phyloP scores from a whole-genome alignment of 2,797 vertebrate species.

The Hirundo rustica region DNA sequence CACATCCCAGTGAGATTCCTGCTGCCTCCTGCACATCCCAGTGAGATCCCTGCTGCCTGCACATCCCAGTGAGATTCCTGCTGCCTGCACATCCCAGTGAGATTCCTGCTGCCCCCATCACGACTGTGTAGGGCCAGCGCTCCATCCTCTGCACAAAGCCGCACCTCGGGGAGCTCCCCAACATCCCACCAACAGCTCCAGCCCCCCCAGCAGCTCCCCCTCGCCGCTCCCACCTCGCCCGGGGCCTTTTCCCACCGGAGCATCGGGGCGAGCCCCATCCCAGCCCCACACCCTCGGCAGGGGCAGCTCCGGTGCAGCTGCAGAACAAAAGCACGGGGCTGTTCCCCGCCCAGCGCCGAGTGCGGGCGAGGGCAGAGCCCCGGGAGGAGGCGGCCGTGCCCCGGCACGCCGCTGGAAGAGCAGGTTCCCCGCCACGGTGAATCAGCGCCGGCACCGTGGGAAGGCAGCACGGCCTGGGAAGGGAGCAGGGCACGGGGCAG shows the following conservation, averaged over 20 bases:
- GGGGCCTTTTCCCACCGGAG: constrained; percentile 4
- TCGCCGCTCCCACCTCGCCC: background rate
- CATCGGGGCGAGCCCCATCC: background rate
- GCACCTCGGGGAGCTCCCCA: background rate
- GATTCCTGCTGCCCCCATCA: too few species aligned
- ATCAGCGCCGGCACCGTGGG: constrained; percentile 23
- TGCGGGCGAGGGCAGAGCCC: background rate
- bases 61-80: background rate
- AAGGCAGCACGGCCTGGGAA: background rate
- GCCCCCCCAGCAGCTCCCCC: background rate
- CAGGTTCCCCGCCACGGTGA: constrained; percentile 51
- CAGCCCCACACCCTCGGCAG: background rate
- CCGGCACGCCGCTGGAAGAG: constrained; percentile 27
- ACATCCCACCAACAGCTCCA: background rate
- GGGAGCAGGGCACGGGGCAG: background rate
- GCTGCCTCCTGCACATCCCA: background rate
- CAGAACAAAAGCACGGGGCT: background rate
- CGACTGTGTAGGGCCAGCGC: fast-evolving
- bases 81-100: background rate
- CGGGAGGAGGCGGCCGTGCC: constrained; percentile 15
- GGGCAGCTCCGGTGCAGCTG: background rate
- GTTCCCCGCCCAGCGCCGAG: background rate
- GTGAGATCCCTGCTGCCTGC: background rate
- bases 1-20: background rate
- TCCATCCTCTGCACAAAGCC: background rate